Base-by-base conservation (phyloP, 2,797 vertebrate species). In the Cryptoprocta ferox region DNA sequence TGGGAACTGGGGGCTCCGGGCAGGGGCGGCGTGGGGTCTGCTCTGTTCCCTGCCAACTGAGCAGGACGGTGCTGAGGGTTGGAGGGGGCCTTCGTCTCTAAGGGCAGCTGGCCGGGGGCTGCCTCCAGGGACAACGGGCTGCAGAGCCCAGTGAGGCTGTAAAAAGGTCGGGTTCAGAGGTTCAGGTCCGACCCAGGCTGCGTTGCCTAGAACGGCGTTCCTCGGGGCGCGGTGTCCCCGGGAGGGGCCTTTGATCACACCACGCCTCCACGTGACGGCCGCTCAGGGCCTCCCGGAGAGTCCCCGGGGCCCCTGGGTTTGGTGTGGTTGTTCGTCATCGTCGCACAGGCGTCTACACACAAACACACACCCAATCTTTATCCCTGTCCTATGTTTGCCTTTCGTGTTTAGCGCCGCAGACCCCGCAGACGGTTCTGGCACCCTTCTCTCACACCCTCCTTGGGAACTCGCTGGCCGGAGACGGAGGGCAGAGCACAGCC, bases 221-320 rank as follows among this genome's bases (percentile, higher is more conserved):
- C 78, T 19, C 0, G 0, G 37, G 68, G 15, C 28, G 5, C 13
- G 12, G 61, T 3, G 61, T 63, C 28, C 1, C 11, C 0, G 0
- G 45, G 13, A 8, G 56, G 12, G 21, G 32, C 42, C 42, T 28
- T 37, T 26, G 32, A n/a, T 10, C 2, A 16, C 15, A 0, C 7
- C 81, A 4, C 37, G 30, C 37, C 12, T n/a, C 35, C 35, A 19
- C 1, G 5, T 1, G 19, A 21, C 63, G n/a, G 63, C 63, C 53
- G 50, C 21, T 8, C 14, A 18, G 3, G 26, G 16, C 28, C 56
- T 39, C 63, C 53, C 16, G 39, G 32, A 65, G 56, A 16, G n/a
- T 73, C 68, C 32, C 35, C 35, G 11, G 15, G 24, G 24, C 32
- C 4, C 37, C 32, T 48, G 10, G 13, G 7, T 35, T n/a, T 14